Evolutionary conservation across 2,888 invertebrate species (phyloP), one percentile per base, ranked within the genome.

Genomic region (Pseudococcus jackbeardsleyi): DNA sequence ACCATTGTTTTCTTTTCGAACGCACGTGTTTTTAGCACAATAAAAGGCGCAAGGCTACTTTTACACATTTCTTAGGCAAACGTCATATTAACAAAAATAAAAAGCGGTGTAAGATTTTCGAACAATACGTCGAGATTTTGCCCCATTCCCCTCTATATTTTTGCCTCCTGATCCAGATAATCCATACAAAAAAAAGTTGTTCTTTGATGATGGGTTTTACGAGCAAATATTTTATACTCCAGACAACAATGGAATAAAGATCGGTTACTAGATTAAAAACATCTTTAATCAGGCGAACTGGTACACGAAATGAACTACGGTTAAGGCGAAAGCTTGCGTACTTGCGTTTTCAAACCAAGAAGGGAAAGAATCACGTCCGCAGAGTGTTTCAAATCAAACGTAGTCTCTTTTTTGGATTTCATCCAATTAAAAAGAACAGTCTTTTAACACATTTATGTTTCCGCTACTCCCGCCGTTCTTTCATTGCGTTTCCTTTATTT

Each of bases 11-110:
- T 79, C 79, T 79, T 79, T 72, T 33, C 79, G 11, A 42, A 42
- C 79, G 79, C 79, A 79, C 79, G 79, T 79, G 79, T 79, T 79
- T 72, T 79, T 42, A 8, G 39, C 15, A 42, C 79, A 79, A 79
- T 79, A 79, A 79, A 39, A 79, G 79, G n/a, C 26, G 11, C 12
- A 26, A 72, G 79, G 79, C 79, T 79, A 79, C 79, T 79, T 72
- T 79, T 79, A 79, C 79, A 42, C 79, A 42, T 19, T 39, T 79
- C 39, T 79, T 42, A n/a, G 79, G 79, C 42, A n/a, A 79, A 42
- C 42, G 8, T 79, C 39, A 42, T 79, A 79, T 46, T 79, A 42
- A 79, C 79, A 9, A 79, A 79, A 79, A 79, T 79, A 42, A 3
- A 3, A 79, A 79, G 42, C 79, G 9, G 4, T 72, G 68, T 72